Conservation (phyloP, 2,797 vertebrate species). For the Sparidentex hasta region DNA sequence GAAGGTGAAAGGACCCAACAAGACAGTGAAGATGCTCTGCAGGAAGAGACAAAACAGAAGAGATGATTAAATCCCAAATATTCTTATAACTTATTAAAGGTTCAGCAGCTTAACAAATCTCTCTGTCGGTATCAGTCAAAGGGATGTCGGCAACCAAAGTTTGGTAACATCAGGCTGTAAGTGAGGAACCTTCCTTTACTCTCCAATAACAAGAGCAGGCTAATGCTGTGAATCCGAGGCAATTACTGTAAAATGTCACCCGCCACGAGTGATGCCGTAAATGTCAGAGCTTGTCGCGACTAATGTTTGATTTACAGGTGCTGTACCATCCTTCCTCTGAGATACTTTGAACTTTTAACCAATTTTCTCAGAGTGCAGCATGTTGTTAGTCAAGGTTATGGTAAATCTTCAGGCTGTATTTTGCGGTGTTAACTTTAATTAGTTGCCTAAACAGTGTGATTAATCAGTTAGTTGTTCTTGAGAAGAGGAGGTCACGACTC, state of each 20-base stretch:
- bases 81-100: neutral
- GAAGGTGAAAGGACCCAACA: constrained; percentile 96
- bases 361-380: neutral
- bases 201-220: neutral
- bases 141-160: neutral
- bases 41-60: neutral
- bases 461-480: too few species aligned
- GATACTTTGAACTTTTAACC: neutral
- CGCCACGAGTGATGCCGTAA: neutral
- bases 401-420: neutral
- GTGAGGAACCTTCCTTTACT: neutral
- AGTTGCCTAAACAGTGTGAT: too few species aligned
- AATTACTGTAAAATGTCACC: constrained; percentile 6
- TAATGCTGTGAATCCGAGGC: neutral
- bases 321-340: neutral
- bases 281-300: constrained; percentile 20
- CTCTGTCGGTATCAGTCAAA: neutral
- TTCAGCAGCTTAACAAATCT: too few species aligned
- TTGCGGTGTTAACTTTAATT: too few species aligned
- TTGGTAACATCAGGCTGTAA: neutral
- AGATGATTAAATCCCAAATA: neutral
- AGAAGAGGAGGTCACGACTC: too few species aligned
- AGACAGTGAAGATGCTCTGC: constrained; percentile 90
- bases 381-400: neutral
- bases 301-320: constrained; percentile 4